Conservation (phyloP, 2,797 vertebrate genomes). For the Phyllotis vaccarum region DNA sequence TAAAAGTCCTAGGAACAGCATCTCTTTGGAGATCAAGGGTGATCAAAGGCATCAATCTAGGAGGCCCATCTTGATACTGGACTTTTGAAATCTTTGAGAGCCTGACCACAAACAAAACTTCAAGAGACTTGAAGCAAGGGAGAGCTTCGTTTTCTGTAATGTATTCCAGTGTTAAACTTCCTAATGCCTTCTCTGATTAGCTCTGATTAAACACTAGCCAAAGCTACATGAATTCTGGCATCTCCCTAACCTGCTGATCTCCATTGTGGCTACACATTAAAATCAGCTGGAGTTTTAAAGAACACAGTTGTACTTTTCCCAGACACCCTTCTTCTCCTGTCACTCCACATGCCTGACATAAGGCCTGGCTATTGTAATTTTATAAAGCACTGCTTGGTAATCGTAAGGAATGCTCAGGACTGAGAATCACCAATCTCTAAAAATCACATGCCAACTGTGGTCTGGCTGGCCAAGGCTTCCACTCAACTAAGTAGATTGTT, state of each 20-base stretch:
- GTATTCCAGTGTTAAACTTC: neutral
- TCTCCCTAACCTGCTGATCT: conserved; percentile 2
- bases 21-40: neutral
- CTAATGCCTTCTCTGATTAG: neutral
- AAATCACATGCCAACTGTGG: neutral
- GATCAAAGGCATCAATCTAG: neutral
- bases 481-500: neutral
- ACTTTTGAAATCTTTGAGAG: neutral
- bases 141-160: neutral
- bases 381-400: neutral
- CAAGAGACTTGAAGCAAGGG: neutral
- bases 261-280: neutral
- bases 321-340: neutral
- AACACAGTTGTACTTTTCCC: neutral
- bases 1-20: neutral
- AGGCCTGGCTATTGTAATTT: neutral
- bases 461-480: neutral
- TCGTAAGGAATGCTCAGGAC: neutral
- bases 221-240: neutral
- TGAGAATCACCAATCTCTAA: neutral
- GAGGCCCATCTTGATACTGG: neutral
- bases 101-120: neutral
- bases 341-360: neutral
- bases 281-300: neutral
- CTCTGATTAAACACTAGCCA: neutral